Percentiles rank a stretch among this genome's conserved stretches.
phyloP scores from a whole-genome alignment of 2,888 invertebrate species.

The Acronicta psi region DNA sequence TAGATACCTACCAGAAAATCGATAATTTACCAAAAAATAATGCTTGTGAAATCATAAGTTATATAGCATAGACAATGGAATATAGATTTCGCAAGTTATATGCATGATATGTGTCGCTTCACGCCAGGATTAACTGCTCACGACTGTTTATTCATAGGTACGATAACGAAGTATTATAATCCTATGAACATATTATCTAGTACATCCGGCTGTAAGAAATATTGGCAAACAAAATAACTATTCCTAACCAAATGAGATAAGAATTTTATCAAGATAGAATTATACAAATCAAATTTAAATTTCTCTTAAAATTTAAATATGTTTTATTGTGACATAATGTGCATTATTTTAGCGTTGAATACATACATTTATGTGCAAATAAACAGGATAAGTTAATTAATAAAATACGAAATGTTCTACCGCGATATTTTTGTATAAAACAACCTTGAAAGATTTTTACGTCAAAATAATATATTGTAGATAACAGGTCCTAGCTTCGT shows the following conservation, averaged over 20 bases:
- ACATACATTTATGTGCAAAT: slow-evolving; percentile 21
- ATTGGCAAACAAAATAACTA: slow-evolving; percentile 4
- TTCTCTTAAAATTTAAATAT: not conserved
- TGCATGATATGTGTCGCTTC: slow-evolving; percentile 36
- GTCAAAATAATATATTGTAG: too few relatives aligned
- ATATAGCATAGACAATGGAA: slow-evolving; percentile 10
- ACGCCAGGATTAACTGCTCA: slow-evolving; percentile 26
- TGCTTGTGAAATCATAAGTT: not conserved
- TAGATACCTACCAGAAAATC: slow-evolving; percentile 4
- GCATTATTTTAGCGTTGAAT: slow-evolving; percentile 18
- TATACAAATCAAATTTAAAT: slow-evolving; percentile 1
- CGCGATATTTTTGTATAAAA: not conserved
- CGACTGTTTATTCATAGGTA: slow-evolving; percentile 19
- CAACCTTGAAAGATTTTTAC: not conserved
- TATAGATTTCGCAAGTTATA: slow-evolving; percentile 10
- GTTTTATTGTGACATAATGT: slow-evolving; percentile 12
- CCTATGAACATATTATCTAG: not conserved
- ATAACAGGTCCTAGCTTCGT: not conserved
- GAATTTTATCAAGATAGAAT: slow-evolving; percentile 1
- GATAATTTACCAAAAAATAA: slow-evolving; percentile 2
- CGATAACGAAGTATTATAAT: not conserved
- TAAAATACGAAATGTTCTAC: slow-evolving; percentile 4
- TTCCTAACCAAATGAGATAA: not conserved
- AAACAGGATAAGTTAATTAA: not conserved
- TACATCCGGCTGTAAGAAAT: not conserved